Evolutionary conservation across 2,797 vertebrate genomes (phyloP).

Genomic region (Peromyscus melanophrys): DNA sequence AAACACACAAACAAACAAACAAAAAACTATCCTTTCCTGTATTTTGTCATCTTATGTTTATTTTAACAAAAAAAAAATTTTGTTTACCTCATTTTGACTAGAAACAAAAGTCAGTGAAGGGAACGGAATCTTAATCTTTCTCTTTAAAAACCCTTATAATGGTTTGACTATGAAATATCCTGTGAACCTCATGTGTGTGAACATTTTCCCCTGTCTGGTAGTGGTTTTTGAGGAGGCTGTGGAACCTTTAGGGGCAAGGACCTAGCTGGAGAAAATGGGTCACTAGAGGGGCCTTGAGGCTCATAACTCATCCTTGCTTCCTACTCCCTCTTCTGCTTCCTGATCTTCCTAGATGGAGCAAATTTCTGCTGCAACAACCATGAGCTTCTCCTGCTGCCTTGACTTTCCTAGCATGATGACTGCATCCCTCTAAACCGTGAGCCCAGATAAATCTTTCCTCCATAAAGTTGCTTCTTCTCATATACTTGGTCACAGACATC

Average conservation of each 20-base stretch:
- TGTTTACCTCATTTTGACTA: neutral
- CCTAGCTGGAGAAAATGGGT: too few species aligned
- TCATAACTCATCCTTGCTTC: neutral
- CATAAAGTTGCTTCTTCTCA: neutral
- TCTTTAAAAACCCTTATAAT: neutral
- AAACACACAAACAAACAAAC: too few species aligned
- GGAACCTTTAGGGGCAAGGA: neutral
- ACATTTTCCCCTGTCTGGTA: neutral
- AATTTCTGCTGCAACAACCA: neutral
- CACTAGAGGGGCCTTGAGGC: neutral
- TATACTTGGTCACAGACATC: neutral
- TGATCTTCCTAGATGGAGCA: neutral
- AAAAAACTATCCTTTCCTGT: neutral
- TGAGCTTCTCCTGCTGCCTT: neutral
- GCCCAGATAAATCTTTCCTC: neutral
- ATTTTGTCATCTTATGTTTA: neutral
- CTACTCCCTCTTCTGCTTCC: neutral
- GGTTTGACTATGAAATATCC: neutral
- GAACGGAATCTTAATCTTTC: neutral
- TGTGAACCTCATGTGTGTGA: neutral
- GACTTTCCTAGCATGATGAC: neutral
- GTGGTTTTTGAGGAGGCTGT: neutral
- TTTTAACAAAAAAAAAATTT: neutral
- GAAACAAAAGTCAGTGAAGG: neutral
- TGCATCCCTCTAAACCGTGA: neutral